These are phyloP conservation scores for Heterotis niloticus DNA, from an alignment of 2,113 vertebrate genomes.

Conservation along the genomic window DNA sequence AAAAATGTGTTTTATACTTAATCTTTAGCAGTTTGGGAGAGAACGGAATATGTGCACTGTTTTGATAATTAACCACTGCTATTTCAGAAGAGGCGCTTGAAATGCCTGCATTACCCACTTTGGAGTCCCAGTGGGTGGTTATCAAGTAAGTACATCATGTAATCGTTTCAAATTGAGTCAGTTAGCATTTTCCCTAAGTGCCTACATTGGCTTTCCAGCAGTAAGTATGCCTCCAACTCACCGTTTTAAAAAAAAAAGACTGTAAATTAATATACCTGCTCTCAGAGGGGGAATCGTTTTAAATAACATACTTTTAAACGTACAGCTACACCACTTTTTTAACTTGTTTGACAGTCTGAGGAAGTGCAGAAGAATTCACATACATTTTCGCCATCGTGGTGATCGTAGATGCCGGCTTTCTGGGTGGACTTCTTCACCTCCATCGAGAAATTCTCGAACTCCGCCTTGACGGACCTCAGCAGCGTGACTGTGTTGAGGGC, in stretches of 20 bases:
- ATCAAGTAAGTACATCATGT: not conserved
- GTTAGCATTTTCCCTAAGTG: not conserved
- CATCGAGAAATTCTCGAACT: conserved; percentile 92
- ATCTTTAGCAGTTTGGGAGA: not conserved
- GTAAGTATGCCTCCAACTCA: not conserved
- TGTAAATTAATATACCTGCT: not conserved
- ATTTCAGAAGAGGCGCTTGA: not conserved
- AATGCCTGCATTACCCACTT: not conserved
- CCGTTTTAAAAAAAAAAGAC: not conserved
- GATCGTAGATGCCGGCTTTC: conserved; percentile 64
- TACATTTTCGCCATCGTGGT: conserved; percentile 81
- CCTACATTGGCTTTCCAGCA: not conserved
- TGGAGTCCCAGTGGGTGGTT: not conserved
- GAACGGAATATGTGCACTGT: not conserved
- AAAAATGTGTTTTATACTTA: not conserved
- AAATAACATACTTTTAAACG: no score
- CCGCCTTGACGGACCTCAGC: conserved; percentile 86
- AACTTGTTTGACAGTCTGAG: not conserved
- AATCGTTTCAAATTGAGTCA: conserved; percentile 12
- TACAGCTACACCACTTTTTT: no score
- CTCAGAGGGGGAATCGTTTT: not conserved
- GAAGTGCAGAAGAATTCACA: conserved; percentile 53
- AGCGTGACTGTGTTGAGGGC: conserved; percentile 88
- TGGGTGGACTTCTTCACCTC: conserved; percentile 84
- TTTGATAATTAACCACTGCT: conserved; percentile 4